Evolutionary conservation across 2,888 invertebrate species (phyloP).

Genomic region (Miltochrista miniata): DNA sequence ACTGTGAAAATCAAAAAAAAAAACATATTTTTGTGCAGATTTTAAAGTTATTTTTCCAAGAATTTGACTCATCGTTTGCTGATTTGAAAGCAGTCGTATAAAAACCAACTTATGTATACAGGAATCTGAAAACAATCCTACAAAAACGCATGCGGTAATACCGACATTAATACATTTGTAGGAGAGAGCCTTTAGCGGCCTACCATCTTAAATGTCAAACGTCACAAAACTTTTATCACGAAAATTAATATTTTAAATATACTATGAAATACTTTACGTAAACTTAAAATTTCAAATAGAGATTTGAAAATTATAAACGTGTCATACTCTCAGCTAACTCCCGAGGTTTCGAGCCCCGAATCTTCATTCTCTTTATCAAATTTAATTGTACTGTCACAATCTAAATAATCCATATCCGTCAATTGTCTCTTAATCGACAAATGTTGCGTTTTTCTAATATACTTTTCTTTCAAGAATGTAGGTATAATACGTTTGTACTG

Average conservation of each 20-base stretch:
- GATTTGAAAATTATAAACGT: neutral
- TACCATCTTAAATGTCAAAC: neutral
- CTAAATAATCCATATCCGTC: constrained; percentile 68
- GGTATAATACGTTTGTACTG: constrained; percentile 67
- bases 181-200: neutral
- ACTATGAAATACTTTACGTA: neutral
- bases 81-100: too few species aligned
- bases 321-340: constrained; percentile 38
- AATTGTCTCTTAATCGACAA: constrained; percentile 63
- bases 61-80: too few species aligned
- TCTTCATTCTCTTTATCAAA: constrained; percentile 49
- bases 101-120: too few species aligned
- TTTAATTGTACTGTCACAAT: constrained; percentile 54
- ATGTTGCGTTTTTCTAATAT: constrained; percentile 68
- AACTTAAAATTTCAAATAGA: neutral
- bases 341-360: constrained; percentile 40
- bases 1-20: too few species aligned
- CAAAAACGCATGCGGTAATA: too few species aligned
- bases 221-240: neutral
- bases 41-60: too few species aligned
- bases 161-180: too few species aligned
- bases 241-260: neutral
- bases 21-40: too few species aligned
- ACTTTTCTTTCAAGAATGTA: constrained; percentile 64
- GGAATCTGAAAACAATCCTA: too few species aligned